Conservation (phyloP, 2,113 vertebrate genomes). For the Dinomys branickii region DNA sequence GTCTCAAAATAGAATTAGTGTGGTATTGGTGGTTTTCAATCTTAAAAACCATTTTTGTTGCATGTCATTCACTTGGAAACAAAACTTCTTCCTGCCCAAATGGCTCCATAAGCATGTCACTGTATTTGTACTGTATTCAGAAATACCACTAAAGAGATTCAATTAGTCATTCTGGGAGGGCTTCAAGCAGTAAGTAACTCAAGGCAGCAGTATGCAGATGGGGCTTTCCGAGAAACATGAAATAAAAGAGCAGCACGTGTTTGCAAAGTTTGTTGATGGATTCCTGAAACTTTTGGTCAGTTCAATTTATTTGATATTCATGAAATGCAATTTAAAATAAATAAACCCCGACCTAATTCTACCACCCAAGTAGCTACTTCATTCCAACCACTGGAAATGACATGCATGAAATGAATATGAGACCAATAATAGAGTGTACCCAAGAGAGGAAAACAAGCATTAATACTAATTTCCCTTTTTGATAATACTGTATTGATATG, state of each 20-base stretch:
- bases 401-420: background rate
- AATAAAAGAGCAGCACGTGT: constrained; percentile 49
- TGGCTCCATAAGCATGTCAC: constrained; percentile 67
- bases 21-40: constrained; percentile 50
- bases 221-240: background rate
- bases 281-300: constrained; percentile 54
- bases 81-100: constrained; percentile 70
- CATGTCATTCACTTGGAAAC: constrained; percentile 58
- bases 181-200: constrained; percentile 61
- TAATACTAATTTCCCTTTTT: background rate
- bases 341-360: constrained; percentile 44
- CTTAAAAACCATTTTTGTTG: constrained; percentile 69
- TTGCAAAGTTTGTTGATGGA: constrained; percentile 57
- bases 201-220: constrained; percentile 56
- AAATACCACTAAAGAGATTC: constrained; percentile 51
- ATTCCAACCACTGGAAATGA: constrained; percentile 42
- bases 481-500: background rate
- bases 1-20: constrained; percentile 43
- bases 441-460: background rate
- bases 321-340: constrained; percentile 73
- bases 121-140: constrained; percentile 56
- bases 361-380: background rate
- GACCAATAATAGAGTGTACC: constrained; percentile 3
- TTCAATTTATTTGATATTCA: constrained; percentile 68
- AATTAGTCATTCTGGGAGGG: constrained; percentile 48